These are phyloP conservation scores for Halyomorpha halys DNA, from an alignment of 1,140 invertebrate species.

Conservation along the genomic window DNA sequence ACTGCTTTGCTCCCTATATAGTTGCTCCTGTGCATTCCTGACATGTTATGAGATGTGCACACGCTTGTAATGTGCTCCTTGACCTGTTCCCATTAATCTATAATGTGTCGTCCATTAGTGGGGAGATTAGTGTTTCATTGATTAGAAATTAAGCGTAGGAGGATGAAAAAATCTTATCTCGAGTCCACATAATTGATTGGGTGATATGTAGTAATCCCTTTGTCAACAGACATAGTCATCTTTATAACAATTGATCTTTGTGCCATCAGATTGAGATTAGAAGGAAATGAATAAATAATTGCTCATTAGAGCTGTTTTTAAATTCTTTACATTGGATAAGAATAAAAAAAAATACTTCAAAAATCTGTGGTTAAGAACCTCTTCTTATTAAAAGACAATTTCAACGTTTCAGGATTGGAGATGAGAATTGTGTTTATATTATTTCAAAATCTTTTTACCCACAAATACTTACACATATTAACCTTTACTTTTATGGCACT, in stretches of 20 bases:
- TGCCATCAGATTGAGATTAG: not conserved
- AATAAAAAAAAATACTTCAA: no score
- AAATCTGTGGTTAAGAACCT: no score
- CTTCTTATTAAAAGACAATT: no score
- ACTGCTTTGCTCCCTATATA: not conserved
- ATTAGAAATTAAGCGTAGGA: not conserved
- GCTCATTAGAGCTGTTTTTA: slow-evolving; percentile 1
- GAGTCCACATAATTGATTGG: slow-evolving; percentile 7
- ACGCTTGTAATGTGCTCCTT: slow-evolving; percentile 1
- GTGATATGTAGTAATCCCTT: slow-evolving; percentile 8
- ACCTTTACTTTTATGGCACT: no score
- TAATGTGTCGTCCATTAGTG: slow-evolving; percentile 8
- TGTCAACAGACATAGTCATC: slow-evolving; percentile 1
- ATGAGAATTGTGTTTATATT: no score
- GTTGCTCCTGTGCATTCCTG: not conserved
- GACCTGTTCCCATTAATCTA: slow-evolving; percentile 15
- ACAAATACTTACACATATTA: no score
- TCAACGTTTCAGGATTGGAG: no score
- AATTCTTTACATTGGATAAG: not conserved
- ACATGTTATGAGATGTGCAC: slow-evolving; percentile 1
- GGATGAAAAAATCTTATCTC: slow-evolving; percentile 11
- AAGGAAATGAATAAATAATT: slow-evolving; percentile 6
- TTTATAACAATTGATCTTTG: slow-evolving; percentile 7
- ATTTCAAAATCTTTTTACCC: no score
- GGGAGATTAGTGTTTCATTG: not conserved